These are phyloP conservation scores for Clusia tigrina DNA, from an alignment of 2,888 invertebrate genomes.

Conservation along the genomic window DNA sequence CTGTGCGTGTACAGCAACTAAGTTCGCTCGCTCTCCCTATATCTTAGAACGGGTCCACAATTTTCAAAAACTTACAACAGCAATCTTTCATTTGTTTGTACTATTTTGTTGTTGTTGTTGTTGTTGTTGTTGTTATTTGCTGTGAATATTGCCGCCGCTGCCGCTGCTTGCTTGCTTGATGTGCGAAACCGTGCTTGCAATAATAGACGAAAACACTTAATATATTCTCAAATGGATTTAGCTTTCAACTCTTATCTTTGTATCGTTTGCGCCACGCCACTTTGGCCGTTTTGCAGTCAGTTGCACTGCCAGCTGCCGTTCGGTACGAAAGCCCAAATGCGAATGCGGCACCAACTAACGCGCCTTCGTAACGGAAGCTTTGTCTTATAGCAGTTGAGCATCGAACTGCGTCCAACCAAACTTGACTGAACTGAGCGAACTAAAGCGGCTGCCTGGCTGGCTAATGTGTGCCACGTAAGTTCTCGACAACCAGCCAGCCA, in stretches of 20 bases:
- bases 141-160: constrained; percentile 11
- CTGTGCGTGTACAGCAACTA: no score
- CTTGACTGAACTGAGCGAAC: neutral
- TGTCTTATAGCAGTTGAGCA: constrained; percentile 47
- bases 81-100: no score
- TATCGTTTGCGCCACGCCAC: no score
- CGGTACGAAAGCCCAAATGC: constrained; percentile 56
- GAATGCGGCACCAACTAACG: constrained; percentile 56
- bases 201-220: no score
- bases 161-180: constrained; percentile 14
- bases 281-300: neutral
- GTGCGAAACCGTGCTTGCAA: constrained; percentile 19
- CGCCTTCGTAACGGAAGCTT: constrained; percentile 47
- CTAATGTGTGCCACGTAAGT: neutral
- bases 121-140: constrained; percentile 11
- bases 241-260: no score
- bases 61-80: no score
- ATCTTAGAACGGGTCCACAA: no score
- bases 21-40: no score
- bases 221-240: no score
- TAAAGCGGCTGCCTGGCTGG: neutral
- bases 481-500: no score
- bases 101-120: neutral
- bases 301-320: constrained; percentile 42
- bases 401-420: constrained; percentile 1